phyloP scores from a whole-genome alignment of 2,797 vertebrate species.

The Meriones psammophilus region DNA sequence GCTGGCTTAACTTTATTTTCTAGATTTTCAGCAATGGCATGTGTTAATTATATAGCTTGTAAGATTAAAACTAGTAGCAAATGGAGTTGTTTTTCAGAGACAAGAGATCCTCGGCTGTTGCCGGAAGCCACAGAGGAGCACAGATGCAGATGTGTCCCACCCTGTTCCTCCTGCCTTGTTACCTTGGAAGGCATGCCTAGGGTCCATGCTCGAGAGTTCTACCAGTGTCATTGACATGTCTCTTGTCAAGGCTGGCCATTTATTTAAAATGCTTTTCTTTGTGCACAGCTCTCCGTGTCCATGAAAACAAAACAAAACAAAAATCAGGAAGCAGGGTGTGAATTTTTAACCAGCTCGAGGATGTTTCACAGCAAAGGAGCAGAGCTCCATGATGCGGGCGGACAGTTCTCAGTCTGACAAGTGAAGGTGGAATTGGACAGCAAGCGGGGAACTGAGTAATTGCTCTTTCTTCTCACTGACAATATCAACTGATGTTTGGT shows the following conservation, averaged over 20 bases:
- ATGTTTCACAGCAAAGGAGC: background rate
- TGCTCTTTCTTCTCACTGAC: conserved; percentile 3
- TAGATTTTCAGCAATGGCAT: background rate
- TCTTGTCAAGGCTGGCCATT: conserved; percentile 56
- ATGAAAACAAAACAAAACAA: background rate
- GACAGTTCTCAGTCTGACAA: background rate
- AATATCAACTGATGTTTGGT: conserved; percentile 5
- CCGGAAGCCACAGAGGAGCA: background rate
- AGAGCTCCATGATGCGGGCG: background rate
- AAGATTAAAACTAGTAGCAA: conserved; percentile 28
- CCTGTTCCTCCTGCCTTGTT: background rate
- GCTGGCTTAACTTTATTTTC: conserved; percentile 46
- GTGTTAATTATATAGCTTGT: conserved; percentile 17
- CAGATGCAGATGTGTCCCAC: background rate
- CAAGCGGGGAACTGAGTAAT: conserved; percentile 53
- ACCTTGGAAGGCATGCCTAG: background rate
- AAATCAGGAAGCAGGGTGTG: background rate
- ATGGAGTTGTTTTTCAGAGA: background rate
- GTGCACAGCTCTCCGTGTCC: background rate
- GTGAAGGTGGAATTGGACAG: background rate
- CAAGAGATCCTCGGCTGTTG: background rate
- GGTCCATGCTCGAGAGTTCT: background rate
- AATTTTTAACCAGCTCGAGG: conserved; percentile 30
- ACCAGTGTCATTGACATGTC: background rate
- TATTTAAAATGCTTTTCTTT: conserved; percentile 48